Evolutionary conservation across 2,797 vertebrate species (phyloP), one percentile per base, ranked within the genome.

Genomic region (Gallinago solitaria): DNA sequence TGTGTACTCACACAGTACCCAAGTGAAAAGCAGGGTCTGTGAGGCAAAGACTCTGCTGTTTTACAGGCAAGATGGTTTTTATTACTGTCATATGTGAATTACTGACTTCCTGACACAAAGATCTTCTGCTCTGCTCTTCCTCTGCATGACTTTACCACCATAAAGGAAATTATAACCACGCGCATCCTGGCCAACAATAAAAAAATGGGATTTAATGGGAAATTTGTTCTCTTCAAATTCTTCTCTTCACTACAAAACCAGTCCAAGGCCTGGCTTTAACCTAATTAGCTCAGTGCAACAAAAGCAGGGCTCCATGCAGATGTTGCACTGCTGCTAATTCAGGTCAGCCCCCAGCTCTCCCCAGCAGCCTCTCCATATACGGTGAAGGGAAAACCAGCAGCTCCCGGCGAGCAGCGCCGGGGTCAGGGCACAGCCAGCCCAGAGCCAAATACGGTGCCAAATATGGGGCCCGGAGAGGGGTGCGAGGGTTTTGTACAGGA

Each of bases 391-490:
- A 99, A 98, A 96, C 93, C 97, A 87, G 96, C 91, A 91, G 97
- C 97, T 98, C 97, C 96, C 93, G 93, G 95, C 96, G 97, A 96
- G 97, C 87, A 65, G 82, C 76, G 69, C 77, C 76, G 78, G 97
- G 98, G 98, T 97, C 98, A 98, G 97, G 97, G 97, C 98, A 93
- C 95, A 97, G 98, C 98, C 98, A 98, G 98, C 98, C 93, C 32
- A 95, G 90, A 97, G 98, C 99, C 99, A 99, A 99, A 99, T 99
- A 99, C 98, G 98, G 99, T 96, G 97, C 97, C 98, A 54, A 54
- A 54, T 18, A 54, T 30, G 51, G 28, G 51, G 51, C 51, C 51
- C 28, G 28, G 16, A 54, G 28, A 54, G 51, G 51, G 51, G 7
- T 5, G 65, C 0, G 4, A 50, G 43, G 53, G 16, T 59, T 12